These are phyloP conservation scores for Tetragonisca angustula DNA, from an alignment of 2,888 invertebrate species.

Conservation along the genomic window DNA sequence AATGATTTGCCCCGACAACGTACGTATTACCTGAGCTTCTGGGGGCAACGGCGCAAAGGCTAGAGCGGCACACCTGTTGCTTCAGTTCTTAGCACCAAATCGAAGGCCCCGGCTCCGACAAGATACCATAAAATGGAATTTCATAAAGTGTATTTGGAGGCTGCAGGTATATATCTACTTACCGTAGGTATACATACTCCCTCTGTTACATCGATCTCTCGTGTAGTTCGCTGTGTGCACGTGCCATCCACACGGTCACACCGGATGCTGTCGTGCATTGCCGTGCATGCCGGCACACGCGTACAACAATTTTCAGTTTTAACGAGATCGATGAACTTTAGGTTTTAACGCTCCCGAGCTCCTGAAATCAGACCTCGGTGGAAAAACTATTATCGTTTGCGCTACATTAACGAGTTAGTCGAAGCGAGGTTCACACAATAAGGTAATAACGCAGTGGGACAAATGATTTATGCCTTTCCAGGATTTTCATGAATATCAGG, in stretches of 20 bases:
- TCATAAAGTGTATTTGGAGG: constrained; percentile 73
- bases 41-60: constrained; percentile 70
- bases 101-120: constrained; percentile 77
- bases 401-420: background rate
- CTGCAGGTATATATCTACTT: constrained; percentile 56
- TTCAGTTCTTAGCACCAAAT: constrained; percentile 81
- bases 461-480: background rate
- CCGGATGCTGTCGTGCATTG: background rate
- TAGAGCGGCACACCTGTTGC: constrained; percentile 82
- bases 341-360: background rate
- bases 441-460: background rate
- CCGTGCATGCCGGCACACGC: constrained; percentile 8
- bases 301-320: constrained; percentile 11
- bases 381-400: constrained; percentile 1
- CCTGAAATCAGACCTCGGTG: background rate
- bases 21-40: constrained; percentile 82
- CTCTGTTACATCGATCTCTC: constrained; percentile 47
- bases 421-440: background rate
- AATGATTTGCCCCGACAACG: constrained; percentile 75
- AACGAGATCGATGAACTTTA: constrained; percentile 24
- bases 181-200: constrained; percentile 29
- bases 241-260: constrained; percentile 8
- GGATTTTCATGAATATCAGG: background rate
- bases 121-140: constrained; percentile 74
- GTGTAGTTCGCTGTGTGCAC: constrained; percentile 13